Evolutionary conservation across 2,113 vertebrate species (phyloP).

Genomic region (Xiphophorus couchianus): DNA sequence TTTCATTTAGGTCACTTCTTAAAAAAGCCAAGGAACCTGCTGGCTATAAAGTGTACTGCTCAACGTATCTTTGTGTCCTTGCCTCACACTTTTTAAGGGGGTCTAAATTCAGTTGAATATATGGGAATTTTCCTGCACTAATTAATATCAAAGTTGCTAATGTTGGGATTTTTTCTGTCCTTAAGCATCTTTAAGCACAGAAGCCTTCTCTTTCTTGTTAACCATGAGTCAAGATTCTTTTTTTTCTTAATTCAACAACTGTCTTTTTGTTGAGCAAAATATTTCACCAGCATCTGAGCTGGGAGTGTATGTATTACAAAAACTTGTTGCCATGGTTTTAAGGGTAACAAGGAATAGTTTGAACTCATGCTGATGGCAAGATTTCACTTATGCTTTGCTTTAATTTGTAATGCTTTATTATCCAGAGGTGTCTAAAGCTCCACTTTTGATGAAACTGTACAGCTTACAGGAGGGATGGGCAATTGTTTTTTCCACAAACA

Average conservation of each 20-base stretch:
- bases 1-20: conserved; percentile 53
- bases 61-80: conserved; percentile 42
- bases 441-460: not conserved
- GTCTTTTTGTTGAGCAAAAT: not conserved
- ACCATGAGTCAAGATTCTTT: not conserved
- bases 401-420: conserved; percentile 7
- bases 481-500: too few species aligned
- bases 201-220: not conserved
- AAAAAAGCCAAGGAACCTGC: conserved; percentile 37
- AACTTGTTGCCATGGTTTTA: conserved; percentile 51
- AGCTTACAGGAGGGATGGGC: too few species aligned
- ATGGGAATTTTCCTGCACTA: conserved; percentile 54
- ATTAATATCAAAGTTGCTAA: conserved; percentile 70
- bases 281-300: conserved; percentile 33
- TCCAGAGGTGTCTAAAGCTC: not conserved
- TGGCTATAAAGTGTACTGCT: conserved; percentile 46
- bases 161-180: conserved; percentile 37
- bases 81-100: conserved; percentile 40
- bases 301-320: conserved; percentile 32
- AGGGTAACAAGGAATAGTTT: conserved; percentile 10
- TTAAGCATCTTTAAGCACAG: conserved; percentile 24
- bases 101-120: conserved; percentile 54
- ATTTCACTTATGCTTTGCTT: conserved; percentile 26
- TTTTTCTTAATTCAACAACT: not conserved
- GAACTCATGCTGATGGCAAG: conserved; percentile 20